Conservation (phyloP, 2,888 invertebrate species). For the Trypoxylon attenuatum region DNA sequence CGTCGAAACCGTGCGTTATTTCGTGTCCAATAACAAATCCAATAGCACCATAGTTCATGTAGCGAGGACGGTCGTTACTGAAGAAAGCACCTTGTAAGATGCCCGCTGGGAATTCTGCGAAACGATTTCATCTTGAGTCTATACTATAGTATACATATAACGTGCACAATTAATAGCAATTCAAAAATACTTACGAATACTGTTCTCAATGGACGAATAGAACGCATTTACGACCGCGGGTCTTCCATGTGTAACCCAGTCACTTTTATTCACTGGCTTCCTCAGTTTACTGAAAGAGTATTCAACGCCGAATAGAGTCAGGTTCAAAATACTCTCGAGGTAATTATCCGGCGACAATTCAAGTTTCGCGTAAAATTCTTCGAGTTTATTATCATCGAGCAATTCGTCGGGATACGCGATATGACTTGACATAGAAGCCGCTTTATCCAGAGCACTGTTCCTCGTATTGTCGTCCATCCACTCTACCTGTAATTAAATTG, state of each 20-base stretch:
- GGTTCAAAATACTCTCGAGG: slow-evolving; percentile 75
- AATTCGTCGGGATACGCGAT: slow-evolving; percentile 96
- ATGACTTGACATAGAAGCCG: slow-evolving; percentile 88
- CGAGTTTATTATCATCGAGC: slow-evolving; percentile 86
- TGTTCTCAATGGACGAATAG: slow-evolving; percentile 77
- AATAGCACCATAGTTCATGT: slow-evolving; percentile 94
- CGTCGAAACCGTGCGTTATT: slow-evolving; percentile 93
- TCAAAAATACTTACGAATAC: slow-evolving; percentile 75
- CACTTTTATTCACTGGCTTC: slow-evolving; percentile 76
- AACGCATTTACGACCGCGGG: slow-evolving; percentile 77
- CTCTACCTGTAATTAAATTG: slow-evolving; percentile 76
- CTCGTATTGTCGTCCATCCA: slow-evolving; percentile 96
- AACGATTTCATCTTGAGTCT: background rate
- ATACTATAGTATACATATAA: background rate
- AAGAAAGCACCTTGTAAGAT: slow-evolving; percentile 95
- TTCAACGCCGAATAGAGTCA: slow-evolving; percentile 76
- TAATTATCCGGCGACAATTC: slow-evolving; percentile 74
- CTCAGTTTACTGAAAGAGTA: slow-evolving; percentile 75
- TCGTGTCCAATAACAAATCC: slow-evolving; percentile 95
- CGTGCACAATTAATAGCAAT: background rate
- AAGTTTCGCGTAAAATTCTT: slow-evolving; percentile 82
- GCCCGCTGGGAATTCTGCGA: slow-evolving; percentile 80
- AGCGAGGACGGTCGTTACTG: slow-evolving; percentile 89
- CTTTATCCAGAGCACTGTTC: slow-evolving; percentile 85
- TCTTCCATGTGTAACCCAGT: slow-evolving; percentile 76